Base-by-base conservation (phyloP, 2,113 vertebrate species). In the Cyprinus carpio region DNA sequence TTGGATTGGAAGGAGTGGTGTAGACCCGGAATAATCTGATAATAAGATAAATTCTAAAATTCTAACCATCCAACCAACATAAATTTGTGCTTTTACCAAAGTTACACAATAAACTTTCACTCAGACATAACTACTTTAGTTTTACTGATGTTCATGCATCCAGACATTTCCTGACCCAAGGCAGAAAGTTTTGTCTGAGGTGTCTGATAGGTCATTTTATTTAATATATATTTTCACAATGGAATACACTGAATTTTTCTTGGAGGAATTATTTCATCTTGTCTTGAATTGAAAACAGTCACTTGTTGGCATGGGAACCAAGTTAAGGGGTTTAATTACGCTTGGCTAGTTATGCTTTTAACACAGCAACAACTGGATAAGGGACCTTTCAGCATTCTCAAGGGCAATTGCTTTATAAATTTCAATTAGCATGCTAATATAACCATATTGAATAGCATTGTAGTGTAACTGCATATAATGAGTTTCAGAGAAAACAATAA, bases 341-440 rank as follows among this genome's bases (percentile, higher is more conserved):
- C 83, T 90, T 78, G 80, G 84, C 85, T 88, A 84, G 83, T 86
- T 88, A 46, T 83, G 84, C 79, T 85, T 89, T 86, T 82, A 86
- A 87, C 34, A 6, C 81, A 69, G 69, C 82, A 79, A 46, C 40
- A 15, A 81, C 84, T 83, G 86, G 82, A 89, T 89, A 67, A 85
- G 85, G 81, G 84, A 87, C 84, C 82, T 86, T 86, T 86, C 58
- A 67, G 56, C 16, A 77, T 84, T 83, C 88, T 84, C 88, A 65
- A 82, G 72, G 77, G 86, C 78, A 87, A 89, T 65, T 49, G 5
- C 84, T 78, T 89, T 87, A 84, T 86, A 79, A 75, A 75, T 87
- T 89, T 87, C 82, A 89, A 89, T 89, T 87, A 87, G 82, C 81
- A 87, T 87, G 82, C 82, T 86, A 87, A 89, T 89, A 87, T 64